phyloP scores from a whole-genome alignment of 2,888 invertebrate species.

The Temnothorax rugatulus region DNA sequence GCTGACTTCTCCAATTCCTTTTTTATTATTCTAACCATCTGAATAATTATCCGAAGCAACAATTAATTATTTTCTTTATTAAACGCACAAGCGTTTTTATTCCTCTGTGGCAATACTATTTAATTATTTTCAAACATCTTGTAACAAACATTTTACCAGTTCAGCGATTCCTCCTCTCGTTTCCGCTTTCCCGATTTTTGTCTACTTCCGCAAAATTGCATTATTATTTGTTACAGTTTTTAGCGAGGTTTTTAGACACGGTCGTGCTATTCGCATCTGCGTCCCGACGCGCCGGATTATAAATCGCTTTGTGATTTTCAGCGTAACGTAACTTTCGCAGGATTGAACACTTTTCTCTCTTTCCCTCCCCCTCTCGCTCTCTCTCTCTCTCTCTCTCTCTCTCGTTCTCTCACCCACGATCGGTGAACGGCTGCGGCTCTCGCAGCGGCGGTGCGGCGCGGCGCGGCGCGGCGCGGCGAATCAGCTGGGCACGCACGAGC shows the following conservation, averaged over 20 bases:
- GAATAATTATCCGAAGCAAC: background rate
- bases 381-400: constrained; percentile 44
- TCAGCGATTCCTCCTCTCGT: background rate
- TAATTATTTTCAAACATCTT: background rate
- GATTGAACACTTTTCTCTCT: background rate
- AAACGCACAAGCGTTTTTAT: background rate
- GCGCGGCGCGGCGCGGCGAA: constrained; percentile 48
- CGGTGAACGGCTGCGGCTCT: constrained; percentile 47
- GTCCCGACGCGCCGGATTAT: constrained; percentile 5
- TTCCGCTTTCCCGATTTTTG: constrained; percentile 10
- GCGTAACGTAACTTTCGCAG: constrained; percentile 40
- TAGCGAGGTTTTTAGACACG: constrained; percentile 11
- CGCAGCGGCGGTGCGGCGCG: constrained; percentile 17
- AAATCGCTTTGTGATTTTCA: constrained; percentile 33
- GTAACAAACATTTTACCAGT: background rate
- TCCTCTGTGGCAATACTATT: background rate
- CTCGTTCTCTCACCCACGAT: constrained; percentile 61
- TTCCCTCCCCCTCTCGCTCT: constrained; percentile 21
- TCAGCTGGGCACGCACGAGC: constrained; percentile 68
- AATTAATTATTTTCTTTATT: background rate
- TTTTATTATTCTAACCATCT: background rate
- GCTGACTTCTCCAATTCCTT: background rate
- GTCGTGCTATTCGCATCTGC: constrained; percentile 8
- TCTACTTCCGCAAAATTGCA: constrained; percentile 13
- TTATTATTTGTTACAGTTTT: constrained; percentile 24